Conservation (phyloP, 2,888 invertebrate genomes). For the Caenorhabditis auriculariae region DNA sequence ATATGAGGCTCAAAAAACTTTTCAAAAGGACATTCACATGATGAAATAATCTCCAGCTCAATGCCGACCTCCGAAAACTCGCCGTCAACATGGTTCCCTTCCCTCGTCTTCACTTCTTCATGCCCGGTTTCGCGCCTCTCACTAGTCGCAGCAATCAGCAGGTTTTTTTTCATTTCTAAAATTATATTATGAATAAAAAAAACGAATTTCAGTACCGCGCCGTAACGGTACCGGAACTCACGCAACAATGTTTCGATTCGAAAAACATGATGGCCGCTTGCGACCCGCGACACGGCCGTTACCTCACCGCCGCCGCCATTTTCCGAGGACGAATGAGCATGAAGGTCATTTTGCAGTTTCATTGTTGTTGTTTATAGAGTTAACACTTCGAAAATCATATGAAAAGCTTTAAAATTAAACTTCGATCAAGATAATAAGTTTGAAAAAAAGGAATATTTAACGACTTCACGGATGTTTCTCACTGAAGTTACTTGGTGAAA, state of each 20-base stretch:
- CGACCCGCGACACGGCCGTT: slow-evolving; percentile 67
- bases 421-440: no score
- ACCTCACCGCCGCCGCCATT: slow-evolving; percentile 71
- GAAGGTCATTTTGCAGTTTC: no score
- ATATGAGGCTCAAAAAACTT: no score
- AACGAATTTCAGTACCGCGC: slow-evolving; percentile 31
- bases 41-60: slow-evolving; percentile 78
- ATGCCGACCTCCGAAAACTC: slow-evolving; percentile 80
- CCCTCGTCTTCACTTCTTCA: slow-evolving; percentile 74
- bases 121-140: slow-evolving; percentile 65
- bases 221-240: slow-evolving; percentile 75
- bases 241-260: slow-evolving; percentile 72
- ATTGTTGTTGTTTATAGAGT: no score
- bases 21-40: slow-evolving; percentile 60
- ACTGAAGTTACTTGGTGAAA: no score
- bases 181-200: slow-evolving; percentile 61
- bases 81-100: slow-evolving; percentile 88
- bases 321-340: slow-evolving; percentile 72
- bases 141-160: slow-evolving; percentile 69
- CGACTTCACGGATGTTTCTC: no score
- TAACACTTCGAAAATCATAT: no score
- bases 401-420: no score
- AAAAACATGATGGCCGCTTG: slow-evolving; percentile 69
- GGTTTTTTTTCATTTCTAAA: slow-evolving; percentile 2
- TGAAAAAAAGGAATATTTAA: no score